These are phyloP conservation scores for Epirrhoe alternata DNA, from an alignment of 2,888 invertebrate genomes.

Conservation along the genomic window DNA sequence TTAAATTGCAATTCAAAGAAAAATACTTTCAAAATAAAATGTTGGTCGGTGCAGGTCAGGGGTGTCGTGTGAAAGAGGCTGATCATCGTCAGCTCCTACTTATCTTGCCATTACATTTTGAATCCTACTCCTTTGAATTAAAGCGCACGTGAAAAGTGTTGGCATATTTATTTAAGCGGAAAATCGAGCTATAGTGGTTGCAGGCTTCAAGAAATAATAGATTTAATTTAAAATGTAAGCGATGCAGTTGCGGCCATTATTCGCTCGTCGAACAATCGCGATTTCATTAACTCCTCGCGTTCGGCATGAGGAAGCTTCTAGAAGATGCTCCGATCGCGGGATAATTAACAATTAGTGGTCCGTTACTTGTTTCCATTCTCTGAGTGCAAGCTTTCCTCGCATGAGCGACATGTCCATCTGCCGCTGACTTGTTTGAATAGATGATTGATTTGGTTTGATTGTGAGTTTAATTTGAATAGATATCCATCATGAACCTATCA, in stretches of 20 bases:
- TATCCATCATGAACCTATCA: conserved; percentile 15
- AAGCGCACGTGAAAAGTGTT: neutral
- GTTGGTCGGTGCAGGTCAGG: conserved; percentile 49
- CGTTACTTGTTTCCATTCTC: conserved; percentile 4
- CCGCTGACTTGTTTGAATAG: conserved; percentile 19
- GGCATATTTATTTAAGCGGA: conserved; percentile 49
- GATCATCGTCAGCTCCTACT: conserved; percentile 34
- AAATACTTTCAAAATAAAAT: conserved; percentile 46
- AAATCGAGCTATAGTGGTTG: conserved; percentile 48
- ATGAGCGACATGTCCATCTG: conserved; percentile 12
- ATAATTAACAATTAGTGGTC: conserved; percentile 12
- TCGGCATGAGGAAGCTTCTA: conserved; percentile 15
- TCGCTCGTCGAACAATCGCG: conserved; percentile 21
- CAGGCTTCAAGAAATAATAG: conserved; percentile 48
- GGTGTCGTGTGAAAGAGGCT: conserved; percentile 52
- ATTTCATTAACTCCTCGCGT: conserved; percentile 27
- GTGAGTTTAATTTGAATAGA: conserved; percentile 27
- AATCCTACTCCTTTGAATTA: conserved; percentile 10
- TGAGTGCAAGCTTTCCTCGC: neutral
- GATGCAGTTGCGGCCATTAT: conserved; percentile 29
- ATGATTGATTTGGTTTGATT: conserved; percentile 28
- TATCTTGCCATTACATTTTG: conserved; percentile 4
- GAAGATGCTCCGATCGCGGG: conserved; percentile 6
- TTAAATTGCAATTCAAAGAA: conserved; percentile 34
- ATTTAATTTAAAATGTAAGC: conserved; percentile 54